phyloP scores from a whole-genome alignment of 2,888 invertebrate species.

The Aproaerema taeniolella region DNA sequence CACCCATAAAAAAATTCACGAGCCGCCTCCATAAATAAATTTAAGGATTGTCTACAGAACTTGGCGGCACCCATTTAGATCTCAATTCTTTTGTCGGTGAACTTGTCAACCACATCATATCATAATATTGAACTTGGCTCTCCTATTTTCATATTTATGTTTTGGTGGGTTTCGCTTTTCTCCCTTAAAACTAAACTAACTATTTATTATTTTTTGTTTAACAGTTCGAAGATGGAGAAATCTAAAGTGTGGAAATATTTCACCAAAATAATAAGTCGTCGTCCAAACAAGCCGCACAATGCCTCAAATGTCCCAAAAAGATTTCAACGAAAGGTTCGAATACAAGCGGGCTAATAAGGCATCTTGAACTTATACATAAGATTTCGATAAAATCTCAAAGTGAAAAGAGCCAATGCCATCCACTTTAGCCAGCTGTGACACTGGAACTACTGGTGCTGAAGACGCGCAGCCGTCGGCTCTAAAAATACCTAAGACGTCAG shows the following conservation, averaged over 20 bases:
- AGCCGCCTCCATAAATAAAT: no score
- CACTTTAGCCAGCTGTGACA: not conserved
- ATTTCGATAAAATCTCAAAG: slow-evolving; percentile 9
- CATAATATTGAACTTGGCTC: no score
- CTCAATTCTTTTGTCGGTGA: no score
- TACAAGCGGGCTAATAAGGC: slow-evolving; percentile 13
- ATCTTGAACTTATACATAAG: slow-evolving; percentile 11
- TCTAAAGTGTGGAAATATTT: slow-evolving; percentile 17
- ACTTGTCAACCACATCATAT: no score
- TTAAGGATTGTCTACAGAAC: no score
- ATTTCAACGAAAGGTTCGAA: slow-evolving; percentile 9
- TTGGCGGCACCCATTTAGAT: no score
- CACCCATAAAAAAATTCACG: no score
- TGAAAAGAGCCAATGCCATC: slow-evolving; percentile 1
- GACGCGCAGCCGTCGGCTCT: not conserved
- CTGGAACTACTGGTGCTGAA: not conserved
- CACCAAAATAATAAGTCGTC: slow-evolving; percentile 5
- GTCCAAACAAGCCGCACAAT: slow-evolving; percentile 9
- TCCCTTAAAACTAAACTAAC: slow-evolving; percentile 2
- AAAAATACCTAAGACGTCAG: not conserved
- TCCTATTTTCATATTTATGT: no score
- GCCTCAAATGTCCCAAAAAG: slow-evolving; percentile 9
- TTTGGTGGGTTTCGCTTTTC: slow-evolving; percentile 1
- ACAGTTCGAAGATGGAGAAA: slow-evolving; percentile 9
- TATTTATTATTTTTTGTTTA: slow-evolving; percentile 3